Percentiles rank a stretch among this genome's conserved stretches.
These are phyloP conservation scores for Chromobotia macracanthus DNA, from an alignment of 2,797 vertebrate genomes.

Conservation along the genomic window DNA sequence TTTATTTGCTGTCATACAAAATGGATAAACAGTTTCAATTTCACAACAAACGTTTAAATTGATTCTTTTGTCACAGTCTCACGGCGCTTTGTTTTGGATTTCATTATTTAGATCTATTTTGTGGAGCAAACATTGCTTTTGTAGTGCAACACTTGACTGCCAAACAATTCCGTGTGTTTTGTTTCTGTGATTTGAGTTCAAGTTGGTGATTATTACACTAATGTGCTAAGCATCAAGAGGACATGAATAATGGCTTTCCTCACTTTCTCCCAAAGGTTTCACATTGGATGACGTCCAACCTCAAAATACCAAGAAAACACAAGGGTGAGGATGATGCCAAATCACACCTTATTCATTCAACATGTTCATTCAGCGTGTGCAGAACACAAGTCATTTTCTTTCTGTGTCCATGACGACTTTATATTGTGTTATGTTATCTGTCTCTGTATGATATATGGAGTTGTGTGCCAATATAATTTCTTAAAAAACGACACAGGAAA, in stretches of 20 bases:
- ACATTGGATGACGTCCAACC: slow-evolving; percentile 30
- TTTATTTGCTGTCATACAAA: no score
- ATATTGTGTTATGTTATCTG: neutral
- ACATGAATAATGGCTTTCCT: slow-evolving; percentile 38
- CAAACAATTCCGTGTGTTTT: neutral
- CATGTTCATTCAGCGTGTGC: slow-evolving; percentile 13
- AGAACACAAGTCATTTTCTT: neutral
- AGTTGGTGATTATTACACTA: slow-evolving; percentile 27
- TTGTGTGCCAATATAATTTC: neutral
- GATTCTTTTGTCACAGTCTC: neutral
- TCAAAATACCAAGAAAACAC: slow-evolving; percentile 25
- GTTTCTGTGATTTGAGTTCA: slow-evolving; percentile 17
- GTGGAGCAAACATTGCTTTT: neutral
- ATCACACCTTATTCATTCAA: slow-evolving; percentile 27
- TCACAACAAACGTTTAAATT: neutral
- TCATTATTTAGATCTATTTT: neutral
- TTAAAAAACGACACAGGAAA: neutral
- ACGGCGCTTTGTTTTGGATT: neutral
- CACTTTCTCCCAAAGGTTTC: slow-evolving; percentile 10
- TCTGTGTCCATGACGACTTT: neutral
- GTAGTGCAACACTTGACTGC: slow-evolving; percentile 6
- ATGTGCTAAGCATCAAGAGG: slow-evolving; percentile 26
- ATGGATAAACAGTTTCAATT: neutral
- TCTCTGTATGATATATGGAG: neutral
- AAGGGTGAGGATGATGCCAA: slow-evolving; percentile 12